Evolutionary conservation across 2,888 invertebrate species (phyloP).

Genomic region (Lycaena phlaeas): DNA sequence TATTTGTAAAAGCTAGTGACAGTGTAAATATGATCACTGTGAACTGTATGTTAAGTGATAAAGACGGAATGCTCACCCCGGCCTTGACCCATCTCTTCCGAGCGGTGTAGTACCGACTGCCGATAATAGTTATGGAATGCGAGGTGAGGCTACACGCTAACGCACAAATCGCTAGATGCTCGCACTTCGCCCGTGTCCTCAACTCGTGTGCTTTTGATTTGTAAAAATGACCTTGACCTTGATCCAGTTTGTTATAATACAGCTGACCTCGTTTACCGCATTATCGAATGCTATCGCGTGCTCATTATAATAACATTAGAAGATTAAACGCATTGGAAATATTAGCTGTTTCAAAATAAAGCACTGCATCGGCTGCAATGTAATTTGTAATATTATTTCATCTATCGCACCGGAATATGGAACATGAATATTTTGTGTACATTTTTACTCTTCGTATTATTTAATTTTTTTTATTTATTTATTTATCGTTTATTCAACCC

Average conservation of each 20-base stretch:
- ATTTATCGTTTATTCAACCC: no score
- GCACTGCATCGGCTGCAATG: slow-evolving; percentile 10
- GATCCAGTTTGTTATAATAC: slow-evolving; percentile 67
- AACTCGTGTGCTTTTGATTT: slow-evolving; percentile 63
- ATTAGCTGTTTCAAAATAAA: slow-evolving; percentile 24
- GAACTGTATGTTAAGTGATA: not conserved
- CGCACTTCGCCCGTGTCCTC: slow-evolving; percentile 57
- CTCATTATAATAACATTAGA: slow-evolving; percentile 53
- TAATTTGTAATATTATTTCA: not conserved
- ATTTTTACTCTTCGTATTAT: not conserved
- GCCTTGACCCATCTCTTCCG: slow-evolving; percentile 66
- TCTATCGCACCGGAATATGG: no score
- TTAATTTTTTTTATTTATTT: not conserved
- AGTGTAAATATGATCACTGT: not conserved
- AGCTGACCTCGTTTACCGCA: slow-evolving; percentile 66
- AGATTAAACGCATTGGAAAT: slow-evolving; percentile 29
- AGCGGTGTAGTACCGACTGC: slow-evolving; percentile 43
- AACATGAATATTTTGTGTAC: not conserved
- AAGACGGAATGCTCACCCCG: slow-evolving; percentile 26
- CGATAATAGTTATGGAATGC: slow-evolving; percentile 53
- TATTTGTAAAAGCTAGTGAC: slow-evolving; percentile 17
- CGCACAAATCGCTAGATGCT: slow-evolving; percentile 13
- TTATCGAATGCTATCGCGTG: slow-evolving; percentile 56
- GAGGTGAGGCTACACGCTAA: slow-evolving; percentile 41
- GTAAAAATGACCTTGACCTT: slow-evolving; percentile 73